phyloP scores from a whole-genome alignment of 1,140 invertebrate genomes.

The Augochlora pura region DNA sequence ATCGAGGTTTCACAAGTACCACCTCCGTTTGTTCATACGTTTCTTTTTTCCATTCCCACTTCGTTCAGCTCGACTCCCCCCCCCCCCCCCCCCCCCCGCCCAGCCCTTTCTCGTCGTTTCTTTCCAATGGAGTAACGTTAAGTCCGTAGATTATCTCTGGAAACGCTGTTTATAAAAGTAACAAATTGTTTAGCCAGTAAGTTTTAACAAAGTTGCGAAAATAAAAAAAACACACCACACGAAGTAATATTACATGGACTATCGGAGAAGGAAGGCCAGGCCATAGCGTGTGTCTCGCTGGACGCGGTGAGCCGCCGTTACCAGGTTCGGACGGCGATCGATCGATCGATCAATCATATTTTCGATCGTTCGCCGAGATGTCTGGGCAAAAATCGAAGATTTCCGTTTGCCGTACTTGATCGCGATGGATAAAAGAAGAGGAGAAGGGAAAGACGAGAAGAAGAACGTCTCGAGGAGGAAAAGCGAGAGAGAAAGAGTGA shows the following conservation, averaged over 20 bases:
- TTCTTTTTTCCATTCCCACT: constrained; percentile 15
- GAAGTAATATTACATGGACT: constrained; percentile 20
- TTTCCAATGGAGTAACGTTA: constrained; percentile 46
- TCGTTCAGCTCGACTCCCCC: constrained; percentile 10
- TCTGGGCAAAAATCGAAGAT: background rate
- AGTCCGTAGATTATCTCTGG: constrained; percentile 54
- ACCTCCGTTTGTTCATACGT: constrained; percentile 39
- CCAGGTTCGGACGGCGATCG: constrained; percentile 6
- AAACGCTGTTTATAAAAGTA: constrained; percentile 59
- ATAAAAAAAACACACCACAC: constrained; percentile 35
- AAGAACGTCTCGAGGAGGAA: too few relatives aligned
- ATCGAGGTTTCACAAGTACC: constrained; percentile 18
- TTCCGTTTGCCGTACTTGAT: constrained; percentile 14
- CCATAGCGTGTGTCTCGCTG: constrained; percentile 15
- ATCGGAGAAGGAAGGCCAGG: constrained; percentile 7
- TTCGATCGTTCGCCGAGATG: background rate
- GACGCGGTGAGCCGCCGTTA: background rate
- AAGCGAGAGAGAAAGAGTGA: too few relatives aligned
- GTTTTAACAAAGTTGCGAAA: constrained; percentile 45
- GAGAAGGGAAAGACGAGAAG: too few relatives aligned
- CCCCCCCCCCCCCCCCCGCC: background rate
- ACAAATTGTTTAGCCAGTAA: constrained; percentile 62
- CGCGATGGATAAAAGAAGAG: background rate
- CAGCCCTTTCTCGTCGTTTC: background rate
- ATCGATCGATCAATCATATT: background rate